phyloP scores from a whole-genome alignment of 64 coral and sea anemone species.

The Actinia tenebrosa region DNA sequence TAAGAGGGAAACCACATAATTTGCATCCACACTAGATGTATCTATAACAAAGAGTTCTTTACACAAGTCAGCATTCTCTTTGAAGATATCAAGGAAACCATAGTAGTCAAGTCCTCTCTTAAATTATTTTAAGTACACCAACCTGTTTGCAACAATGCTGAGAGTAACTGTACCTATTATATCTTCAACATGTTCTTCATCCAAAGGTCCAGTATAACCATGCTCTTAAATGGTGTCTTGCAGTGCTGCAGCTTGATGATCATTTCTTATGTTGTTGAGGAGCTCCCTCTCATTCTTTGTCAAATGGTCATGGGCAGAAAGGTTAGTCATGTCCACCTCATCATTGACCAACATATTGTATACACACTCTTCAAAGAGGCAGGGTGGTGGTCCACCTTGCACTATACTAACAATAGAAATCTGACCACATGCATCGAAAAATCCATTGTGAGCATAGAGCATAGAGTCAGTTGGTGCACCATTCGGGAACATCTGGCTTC shows the following conservation, averaged over 20 bases:
- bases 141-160: conserved; percentile 27
- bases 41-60: conserved; percentile 22
- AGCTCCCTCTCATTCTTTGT: not conserved
- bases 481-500: conserved; percentile 8
- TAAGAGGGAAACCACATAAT: not conserved
- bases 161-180: conserved; percentile 36
- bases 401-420: conserved; percentile 34
- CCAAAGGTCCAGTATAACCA: conserved; percentile 51
- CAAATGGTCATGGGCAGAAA: not conserved
- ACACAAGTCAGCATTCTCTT: conserved; percentile 3
- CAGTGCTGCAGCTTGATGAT: not conserved
- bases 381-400: conserved; percentile 26
- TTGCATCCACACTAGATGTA: conserved; percentile 42
- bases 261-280: not conserved
- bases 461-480: conserved; percentile 18
- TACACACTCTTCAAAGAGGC: conserved; percentile 7
- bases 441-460: conserved; percentile 17
- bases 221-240: conserved; percentile 41
- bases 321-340: not conserved
- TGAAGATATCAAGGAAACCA: conserved; percentile 28
- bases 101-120: conserved; percentile 37
- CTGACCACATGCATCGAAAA: conserved; percentile 17
- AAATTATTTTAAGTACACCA: conserved; percentile 46
- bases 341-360: conserved; percentile 17
- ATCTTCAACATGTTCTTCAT: conserved; percentile 14